phyloP scores from a whole-genome alignment of 2,888 invertebrate species.

The Caenorhabditis sp. region DNA sequence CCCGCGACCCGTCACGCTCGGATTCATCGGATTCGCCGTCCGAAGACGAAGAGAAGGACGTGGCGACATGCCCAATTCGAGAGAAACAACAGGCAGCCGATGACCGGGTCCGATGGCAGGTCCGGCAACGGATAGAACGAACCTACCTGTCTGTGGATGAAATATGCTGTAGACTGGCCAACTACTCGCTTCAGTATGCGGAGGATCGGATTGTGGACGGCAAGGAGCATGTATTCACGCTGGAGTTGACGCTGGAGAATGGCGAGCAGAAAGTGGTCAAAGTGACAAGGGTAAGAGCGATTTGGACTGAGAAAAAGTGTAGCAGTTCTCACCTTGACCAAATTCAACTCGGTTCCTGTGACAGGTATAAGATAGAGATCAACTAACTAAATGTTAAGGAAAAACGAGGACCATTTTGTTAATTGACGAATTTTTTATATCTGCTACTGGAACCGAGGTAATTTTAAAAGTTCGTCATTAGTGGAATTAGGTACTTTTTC shows the following conservation, averaged over 20 bases:
- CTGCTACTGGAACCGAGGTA: no score
- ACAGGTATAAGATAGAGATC: no score
- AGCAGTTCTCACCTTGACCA: no score
- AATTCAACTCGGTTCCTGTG: no score
- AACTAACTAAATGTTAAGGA: no score
- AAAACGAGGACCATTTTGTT: no score
- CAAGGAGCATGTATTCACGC: conserved; percentile 29
- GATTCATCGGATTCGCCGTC: conserved; percentile 52
- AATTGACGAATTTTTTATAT: no score
- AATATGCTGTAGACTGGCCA: conserved; percentile 42
- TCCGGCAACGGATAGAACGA: conserved; percentile 43
- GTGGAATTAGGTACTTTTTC: no score
- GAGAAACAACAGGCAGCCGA: conserved; percentile 36
- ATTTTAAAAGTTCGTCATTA: no score
- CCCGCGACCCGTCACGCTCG: conserved; percentile 19
- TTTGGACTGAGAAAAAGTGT: not conserved
- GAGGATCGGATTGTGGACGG: not conserved
- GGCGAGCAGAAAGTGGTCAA: conserved; percentile 37
- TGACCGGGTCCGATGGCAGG: conserved; percentile 33
- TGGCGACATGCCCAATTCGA: not conserved
- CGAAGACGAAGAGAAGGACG: conserved; percentile 31
- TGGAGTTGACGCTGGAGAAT: conserved; percentile 41
- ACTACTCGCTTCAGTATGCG: conserved; percentile 24
- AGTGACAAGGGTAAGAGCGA: conserved; percentile 40
- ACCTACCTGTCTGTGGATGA: conserved; percentile 47